These are phyloP conservation scores for Ciconia maguari DNA, from an alignment of 2,113 vertebrate species.

Conservation along the genomic window DNA sequence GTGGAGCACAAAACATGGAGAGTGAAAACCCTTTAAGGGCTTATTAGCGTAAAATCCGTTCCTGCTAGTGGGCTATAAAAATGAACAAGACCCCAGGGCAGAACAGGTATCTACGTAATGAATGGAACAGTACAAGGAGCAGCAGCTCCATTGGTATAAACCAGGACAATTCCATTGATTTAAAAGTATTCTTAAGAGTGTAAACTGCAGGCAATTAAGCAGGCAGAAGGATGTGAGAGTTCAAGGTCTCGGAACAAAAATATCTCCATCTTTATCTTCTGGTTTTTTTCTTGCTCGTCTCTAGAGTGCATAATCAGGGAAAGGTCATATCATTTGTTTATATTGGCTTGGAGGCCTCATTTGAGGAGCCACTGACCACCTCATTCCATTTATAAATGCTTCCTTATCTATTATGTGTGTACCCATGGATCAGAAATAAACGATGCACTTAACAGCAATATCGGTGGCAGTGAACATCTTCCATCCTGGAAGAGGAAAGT, in stretches of 20 bases:
- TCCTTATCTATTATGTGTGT: accelerated
- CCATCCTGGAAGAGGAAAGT: neutral
- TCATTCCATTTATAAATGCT: neutral
- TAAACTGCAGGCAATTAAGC: neutral
- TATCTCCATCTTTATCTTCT: neutral
- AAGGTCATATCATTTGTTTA: neutral
- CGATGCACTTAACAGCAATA: accelerated
- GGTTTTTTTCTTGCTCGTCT: neutral
- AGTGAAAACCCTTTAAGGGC: neutral
- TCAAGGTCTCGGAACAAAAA: neutral
- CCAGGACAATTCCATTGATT: neutral
- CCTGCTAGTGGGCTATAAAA: neutral
- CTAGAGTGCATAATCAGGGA: neutral
- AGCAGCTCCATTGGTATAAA: neutral
- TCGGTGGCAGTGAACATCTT: neutral
- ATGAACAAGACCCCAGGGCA: neutral
- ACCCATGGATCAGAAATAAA: neutral
- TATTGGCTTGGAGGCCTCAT: neutral
- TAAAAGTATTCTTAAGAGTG: neutral
- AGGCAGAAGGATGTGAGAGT: neutral
- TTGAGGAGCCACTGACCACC: neutral
- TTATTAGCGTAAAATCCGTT: neutral
- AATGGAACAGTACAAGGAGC: neutral
- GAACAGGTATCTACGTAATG: neutral
- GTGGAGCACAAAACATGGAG: neutral